phyloP scores from a whole-genome alignment of 2,888 invertebrate species.

The Trichopria drosophilae region DNA sequence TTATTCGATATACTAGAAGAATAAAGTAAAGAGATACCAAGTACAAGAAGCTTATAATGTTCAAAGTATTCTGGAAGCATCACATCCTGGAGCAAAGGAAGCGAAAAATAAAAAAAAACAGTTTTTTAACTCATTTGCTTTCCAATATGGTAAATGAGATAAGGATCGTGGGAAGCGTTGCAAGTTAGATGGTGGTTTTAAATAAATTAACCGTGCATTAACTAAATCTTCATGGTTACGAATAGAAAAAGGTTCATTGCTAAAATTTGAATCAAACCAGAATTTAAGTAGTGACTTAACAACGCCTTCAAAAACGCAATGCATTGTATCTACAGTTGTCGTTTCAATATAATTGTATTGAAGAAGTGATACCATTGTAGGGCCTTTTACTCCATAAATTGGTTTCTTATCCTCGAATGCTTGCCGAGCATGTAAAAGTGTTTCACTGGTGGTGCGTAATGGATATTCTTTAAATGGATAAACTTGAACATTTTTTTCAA shows the following conservation, averaged over 20 bases:
- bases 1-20: constrained; percentile 3
- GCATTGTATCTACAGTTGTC: constrained; percentile 25
- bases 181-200: too few relatives aligned
- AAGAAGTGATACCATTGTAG: constrained; percentile 20
- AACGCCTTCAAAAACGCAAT: constrained; percentile 26
- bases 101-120: constrained; percentile 27
- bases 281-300: constrained; percentile 9
- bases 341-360: constrained; percentile 12
- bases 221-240: too few relatives aligned
- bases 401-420: constrained; percentile 8
- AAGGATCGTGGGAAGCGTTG: constrained; percentile 20
- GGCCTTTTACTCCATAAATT: constrained; percentile 27
- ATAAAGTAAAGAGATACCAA: constrained; percentile 19
- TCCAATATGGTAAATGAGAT: constrained; percentile 23
- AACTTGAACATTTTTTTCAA: constrained; percentile 4
- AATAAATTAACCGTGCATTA: too few relatives aligned
- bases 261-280: constrained; percentile 15
- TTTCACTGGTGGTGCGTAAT: constrained; percentile 20
- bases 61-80: constrained; percentile 13
- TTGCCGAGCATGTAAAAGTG: constrained; percentile 12
- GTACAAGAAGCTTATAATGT: constrained; percentile 22
- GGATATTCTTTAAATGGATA: constrained; percentile 19
- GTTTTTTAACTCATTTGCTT: constrained; percentile 23
- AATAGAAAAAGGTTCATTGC: constrained; percentile 14
- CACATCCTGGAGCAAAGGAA: constrained; percentile 13